Base-by-base conservation (phyloP, 2,113 vertebrate genomes). In the Cyprinodon brontotheroides region DNA sequence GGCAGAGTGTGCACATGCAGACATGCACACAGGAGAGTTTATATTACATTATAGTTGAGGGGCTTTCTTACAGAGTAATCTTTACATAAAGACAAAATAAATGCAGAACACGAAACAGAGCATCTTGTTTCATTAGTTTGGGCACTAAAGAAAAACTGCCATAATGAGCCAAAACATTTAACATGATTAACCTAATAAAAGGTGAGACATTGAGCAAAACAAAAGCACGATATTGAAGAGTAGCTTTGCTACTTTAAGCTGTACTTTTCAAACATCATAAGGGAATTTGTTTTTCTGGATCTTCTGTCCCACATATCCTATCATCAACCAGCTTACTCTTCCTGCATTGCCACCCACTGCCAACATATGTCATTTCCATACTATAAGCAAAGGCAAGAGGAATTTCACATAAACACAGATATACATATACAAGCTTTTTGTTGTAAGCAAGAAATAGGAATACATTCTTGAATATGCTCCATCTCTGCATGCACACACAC, bases 281-380 rank as follows among this genome's bases (percentile, higher is more conserved):
- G 62, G 45, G 29, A 15, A 38, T 48, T 70, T 53, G 61, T 71
- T 68, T 41, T n/a, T 40, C 45, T 73, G 20, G 73, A 76, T 64
- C 38, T 68, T 85, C 69, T 72, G 82, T 83, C 71, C 84, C 74
- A 78, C 66, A 60, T 71, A 81, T 68, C 74, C 82, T 62, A 75
- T 39, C 73, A 78, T 69, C 20, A 10, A 78, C 62, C 74, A 81
- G 61, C 63, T 79, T 85, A 68, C 69, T 72, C 81, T 70, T 85
- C 74, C 71, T 88, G 72, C 81, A 86, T 83, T 81, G 83, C 84
- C 84, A 83, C 87, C 86, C 82, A 82, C 86, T 83, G 79, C 84
- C 82, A 84, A 72, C 87, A 86, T 83, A 83, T 87, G 81, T 70
- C 64, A 84, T 68, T 65, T 86, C 67, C 68, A 67, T 70, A 73